Percentiles rank a stretch among this genome's conserved stretches.
Evolutionary conservation across 2,113 vertebrate species (phyloP).

Genomic region (Chitala chitala): DNA sequence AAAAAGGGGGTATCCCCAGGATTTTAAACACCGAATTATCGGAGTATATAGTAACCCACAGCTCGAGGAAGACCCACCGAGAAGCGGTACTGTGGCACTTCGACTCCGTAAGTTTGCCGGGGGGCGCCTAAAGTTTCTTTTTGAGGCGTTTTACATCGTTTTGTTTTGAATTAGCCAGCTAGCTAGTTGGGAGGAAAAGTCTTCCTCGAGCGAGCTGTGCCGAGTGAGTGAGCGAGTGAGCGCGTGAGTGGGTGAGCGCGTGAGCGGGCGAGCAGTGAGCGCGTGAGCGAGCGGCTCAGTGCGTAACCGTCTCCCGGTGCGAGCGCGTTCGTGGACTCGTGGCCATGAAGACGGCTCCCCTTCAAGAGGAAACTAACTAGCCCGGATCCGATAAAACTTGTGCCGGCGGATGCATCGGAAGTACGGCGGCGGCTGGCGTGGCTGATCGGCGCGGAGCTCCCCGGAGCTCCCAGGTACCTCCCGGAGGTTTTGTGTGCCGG

Average conservation of each 20-base stretch:
- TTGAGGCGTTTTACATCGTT: constrained; percentile 49
- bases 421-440: not conserved
- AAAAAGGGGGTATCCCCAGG: constrained; percentile 70
- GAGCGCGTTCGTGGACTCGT: too few species aligned
- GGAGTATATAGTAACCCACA: constrained; percentile 59
- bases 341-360: too few species aligned
- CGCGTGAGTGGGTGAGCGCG: not conserved
- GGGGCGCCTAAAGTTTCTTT: constrained; percentile 55
- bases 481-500: constrained; percentile 1
- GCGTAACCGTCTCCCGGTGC: constrained; percentile 4
- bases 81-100: constrained; percentile 42
- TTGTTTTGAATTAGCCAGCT: constrained; percentile 63
- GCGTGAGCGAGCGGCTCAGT: constrained; percentile 3
- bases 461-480: not conserved
- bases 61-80: constrained; percentile 47
- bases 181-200: constrained; percentile 39
- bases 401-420: not conserved
- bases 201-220: constrained; percentile 25
- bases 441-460: not conserved
- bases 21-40: constrained; percentile 65
- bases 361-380: not conserved
- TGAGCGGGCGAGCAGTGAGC: not conserved
- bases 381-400: constrained; percentile 17
- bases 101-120: constrained; percentile 64
- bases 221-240: constrained; percentile 17